These are phyloP conservation scores for Enteromius treurensis DNA, from an alignment of 2,797 vertebrate genomes.

Conservation along the genomic window DNA sequence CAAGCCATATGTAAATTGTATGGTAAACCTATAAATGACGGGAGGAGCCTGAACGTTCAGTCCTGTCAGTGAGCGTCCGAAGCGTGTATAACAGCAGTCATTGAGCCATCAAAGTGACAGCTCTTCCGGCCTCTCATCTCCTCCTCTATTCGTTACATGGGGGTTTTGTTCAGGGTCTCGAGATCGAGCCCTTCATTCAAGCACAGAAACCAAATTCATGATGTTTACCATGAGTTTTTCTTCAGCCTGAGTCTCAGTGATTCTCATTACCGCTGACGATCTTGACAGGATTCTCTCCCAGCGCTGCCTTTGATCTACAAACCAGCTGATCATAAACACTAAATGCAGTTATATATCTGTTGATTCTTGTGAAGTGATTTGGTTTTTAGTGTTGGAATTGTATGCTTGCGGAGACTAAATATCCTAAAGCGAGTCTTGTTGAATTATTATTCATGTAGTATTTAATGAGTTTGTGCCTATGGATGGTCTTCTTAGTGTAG, in stretches of 20 bases:
- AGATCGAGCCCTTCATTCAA: not conserved
- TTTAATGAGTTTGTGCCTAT: not conserved
- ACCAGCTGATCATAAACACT: not conserved
- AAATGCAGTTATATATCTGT: not conserved
- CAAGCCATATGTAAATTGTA: not conserved
- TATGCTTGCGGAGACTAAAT: not conserved
- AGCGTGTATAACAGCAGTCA: not conserved
- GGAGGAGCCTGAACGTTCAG: slow-evolving; percentile 13
- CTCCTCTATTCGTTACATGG: not conserved
- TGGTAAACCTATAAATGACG: not conserved
- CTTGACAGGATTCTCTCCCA: not conserved
- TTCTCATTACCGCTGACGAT: too few relatives aligned
- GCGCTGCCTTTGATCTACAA: not conserved
- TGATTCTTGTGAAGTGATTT: not conserved
- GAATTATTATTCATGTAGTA: not conserved
- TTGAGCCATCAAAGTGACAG: slow-evolving; percentile 3
- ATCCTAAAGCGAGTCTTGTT: not conserved
- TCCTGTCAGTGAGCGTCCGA: not conserved
- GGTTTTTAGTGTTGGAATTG: not conserved
- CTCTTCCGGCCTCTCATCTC: not conserved
- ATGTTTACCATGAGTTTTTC: not conserved
- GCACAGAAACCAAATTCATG: not conserved
- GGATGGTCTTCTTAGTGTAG: not conserved
- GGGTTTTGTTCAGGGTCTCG: not conserved
- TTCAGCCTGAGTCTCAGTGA: not conserved